Evolutionary conservation across 2,113 vertebrate species (phyloP), one percentile per base, ranked within the genome.

Genomic region (Austrofundulus limnaeus): DNA sequence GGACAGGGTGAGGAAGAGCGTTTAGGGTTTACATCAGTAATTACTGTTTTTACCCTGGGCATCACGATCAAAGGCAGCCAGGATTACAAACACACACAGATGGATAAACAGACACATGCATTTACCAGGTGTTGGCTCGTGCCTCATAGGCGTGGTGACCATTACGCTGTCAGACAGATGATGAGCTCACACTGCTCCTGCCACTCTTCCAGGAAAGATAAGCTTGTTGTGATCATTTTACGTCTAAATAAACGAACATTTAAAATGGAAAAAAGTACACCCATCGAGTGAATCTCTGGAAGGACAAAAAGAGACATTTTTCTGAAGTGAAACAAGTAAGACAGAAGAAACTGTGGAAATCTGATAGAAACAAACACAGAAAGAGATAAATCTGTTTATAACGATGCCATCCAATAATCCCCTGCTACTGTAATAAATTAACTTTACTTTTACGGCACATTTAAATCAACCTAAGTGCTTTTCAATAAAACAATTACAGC

Each of bases 41-140:
- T 92, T 65, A 91, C 86, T 91, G 88, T 89, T 93, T 92, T 92
- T 90, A 79, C 75, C 69, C 69, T 59, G 58, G 19, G 67, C 76
- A 66, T 57, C 42, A 16, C 83, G 88, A 94, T 94, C 91, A 94
- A 94, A 95, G 92, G 75, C 80, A 78, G 46, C 42, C 60, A 68
- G 80, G 71, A 75, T 61, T 47, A 23, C 60, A 80, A 69, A 80
- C 82, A 77, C 38, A 75, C 85, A 72, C 49, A 56, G 25, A 75
- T 55, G 60, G 81, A 71, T 70, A 80, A 62, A 72, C 55, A 74
- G 66, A 83, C 73, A 73, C 69, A 72, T 57, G 75, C 75, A 69
- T 63, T 34, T 53, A 77, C 85, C 82, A 86, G 80, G 83, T 86
- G 85, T 79, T 52, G 66, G 75, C 81, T 83, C 73, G 81, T 87